Conservation (phyloP, 1,140 invertebrate species). For the Drosophila murphyi region DNA sequence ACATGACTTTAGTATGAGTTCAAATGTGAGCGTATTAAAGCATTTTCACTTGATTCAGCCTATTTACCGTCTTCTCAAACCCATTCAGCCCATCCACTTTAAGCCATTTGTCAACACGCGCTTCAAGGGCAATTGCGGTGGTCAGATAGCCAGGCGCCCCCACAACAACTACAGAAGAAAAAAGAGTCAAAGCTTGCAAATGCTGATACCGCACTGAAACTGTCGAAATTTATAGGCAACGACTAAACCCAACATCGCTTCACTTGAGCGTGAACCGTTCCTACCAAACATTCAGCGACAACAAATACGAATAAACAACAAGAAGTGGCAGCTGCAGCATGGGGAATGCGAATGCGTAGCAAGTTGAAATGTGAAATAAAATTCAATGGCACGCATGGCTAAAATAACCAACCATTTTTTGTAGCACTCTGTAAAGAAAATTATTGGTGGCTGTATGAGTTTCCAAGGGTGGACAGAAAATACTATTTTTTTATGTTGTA, state of each 20-base stretch:
- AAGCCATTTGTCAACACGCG: constrained; percentile 69
- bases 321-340: constrained; percentile 16
- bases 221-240: constrained; percentile 74
- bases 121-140: background rate
- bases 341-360: background rate
- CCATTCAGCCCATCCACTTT: constrained; percentile 43
- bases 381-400: constrained; percentile 65
- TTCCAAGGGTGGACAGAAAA: background rate
- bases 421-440: constrained; percentile 6
- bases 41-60: constrained; percentile 14
- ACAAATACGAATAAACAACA: constrained; percentile 23
- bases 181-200: background rate
- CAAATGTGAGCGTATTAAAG: constrained; percentile 7
- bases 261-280: constrained; percentile 78
- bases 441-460: background rate
- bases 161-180: background rate
- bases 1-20: too few relatives aligned
- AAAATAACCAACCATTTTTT: constrained; percentile 44
- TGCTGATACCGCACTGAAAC: constrained; percentile 41
- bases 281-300: constrained; percentile 55
- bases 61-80: constrained; percentile 4
- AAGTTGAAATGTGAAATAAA: constrained; percentile 57
- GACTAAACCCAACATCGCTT: constrained; percentile 73
- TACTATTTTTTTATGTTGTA: too few relatives aligned
- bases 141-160: constrained; percentile 29